Base-by-base conservation (phyloP, 2,888 invertebrate genomes). In the Peribatodes rhomboidaria region DNA sequence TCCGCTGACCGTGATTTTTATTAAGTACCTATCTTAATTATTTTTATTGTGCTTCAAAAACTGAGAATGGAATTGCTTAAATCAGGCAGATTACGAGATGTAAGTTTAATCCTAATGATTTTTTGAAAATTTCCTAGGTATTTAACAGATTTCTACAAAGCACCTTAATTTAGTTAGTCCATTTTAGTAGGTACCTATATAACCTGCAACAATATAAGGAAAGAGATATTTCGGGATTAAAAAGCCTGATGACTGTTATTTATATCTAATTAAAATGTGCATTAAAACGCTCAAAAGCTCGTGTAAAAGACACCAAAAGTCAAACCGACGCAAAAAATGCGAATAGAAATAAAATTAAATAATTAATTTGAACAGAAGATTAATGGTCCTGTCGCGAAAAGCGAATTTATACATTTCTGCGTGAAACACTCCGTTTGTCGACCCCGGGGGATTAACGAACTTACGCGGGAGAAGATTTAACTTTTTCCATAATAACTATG, bases 371-470 rank as follows among this genome's bases (percentile, higher is more conserved):
- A 69, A 67, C 64, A 67, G 66, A 71, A 72, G 71, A 74, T 50
- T 61, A 68, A 72, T 74, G 60, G 14, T 47, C 53, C 50, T 65
- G 71, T 69, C 70, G 66, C 73, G 61, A 47, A 65, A 61, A 41
- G 62, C 49, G 65, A 64, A 67, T 68, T 67, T 55, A 66, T 69
- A 58, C 61, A 55, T 69, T 69, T 65, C 52, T 57, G 58, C 65
- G 56, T 49, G 50, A 59, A 67, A 64, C 41, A 56, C 59, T 33
- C 33, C 9, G 65, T 65, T 64, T 69, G 61, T 67, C 54, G 68
- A 65, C 67, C 66, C 61, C 47, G 46, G 22, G 61, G 65, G 72
- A 63, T 59, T 66, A 75, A 73, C 55, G 71, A 73, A 70, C 72
- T 68, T 61, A 56, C 42, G 31, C 20, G 35, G 31, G 31, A 50